A percentile compares a stretch with the other conserved stretches of the same genome.
These are phyloP conservation scores for Sander lucioperca DNA, from an alignment of 2,113 vertebrate genomes.

Conservation along the genomic window DNA sequence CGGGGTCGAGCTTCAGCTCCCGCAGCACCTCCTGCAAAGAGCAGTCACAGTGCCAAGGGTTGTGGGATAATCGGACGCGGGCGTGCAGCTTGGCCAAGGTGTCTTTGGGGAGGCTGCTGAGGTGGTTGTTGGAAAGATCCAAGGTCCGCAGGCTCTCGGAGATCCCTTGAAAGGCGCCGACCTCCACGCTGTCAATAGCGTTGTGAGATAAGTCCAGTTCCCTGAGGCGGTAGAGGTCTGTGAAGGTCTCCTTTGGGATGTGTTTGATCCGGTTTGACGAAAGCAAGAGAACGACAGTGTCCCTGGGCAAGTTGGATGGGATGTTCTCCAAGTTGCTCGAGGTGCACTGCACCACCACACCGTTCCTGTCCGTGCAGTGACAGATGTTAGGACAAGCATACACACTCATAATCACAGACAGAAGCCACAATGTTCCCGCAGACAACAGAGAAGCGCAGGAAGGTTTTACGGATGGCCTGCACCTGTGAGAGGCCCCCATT, in stretches of 20 bases:
- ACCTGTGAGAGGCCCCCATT: constrained; percentile 65
- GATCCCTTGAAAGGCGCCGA: constrained; percentile 86
- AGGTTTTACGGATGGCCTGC: constrained; percentile 22
- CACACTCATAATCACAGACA: neutral
- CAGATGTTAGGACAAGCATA: constrained; percentile 86
- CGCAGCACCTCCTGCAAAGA: constrained; percentile 89
- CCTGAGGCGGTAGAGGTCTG: constrained; percentile 85
- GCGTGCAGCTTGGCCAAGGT: constrained; percentile 86
- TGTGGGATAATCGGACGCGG: constrained; percentile 87
- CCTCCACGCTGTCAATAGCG: constrained; percentile 86
- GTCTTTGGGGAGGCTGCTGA: constrained; percentile 89
- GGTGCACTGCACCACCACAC: constrained; percentile 87
- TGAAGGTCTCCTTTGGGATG: constrained; percentile 87
- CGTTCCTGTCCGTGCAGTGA: constrained; percentile 84
- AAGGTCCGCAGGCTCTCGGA: constrained; percentile 84
- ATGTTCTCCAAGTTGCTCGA: constrained; percentile 85
- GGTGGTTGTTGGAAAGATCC: constrained; percentile 90
- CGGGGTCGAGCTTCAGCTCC: constrained; percentile 86
- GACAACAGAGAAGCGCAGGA: neutral
- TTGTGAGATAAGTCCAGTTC: constrained; percentile 91
- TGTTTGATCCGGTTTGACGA: constrained; percentile 88
- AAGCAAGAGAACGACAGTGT: constrained; percentile 87
- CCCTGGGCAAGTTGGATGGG: constrained; percentile 86
- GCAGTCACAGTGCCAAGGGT: constrained; percentile 93
- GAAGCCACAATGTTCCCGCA: constrained; percentile 40